Percentiles rank a stretch among this genome's conserved stretches.
Evolutionary conservation across 2,113 vertebrate genomes (phyloP).

Genomic region (Poicephalus meyeri): DNA sequence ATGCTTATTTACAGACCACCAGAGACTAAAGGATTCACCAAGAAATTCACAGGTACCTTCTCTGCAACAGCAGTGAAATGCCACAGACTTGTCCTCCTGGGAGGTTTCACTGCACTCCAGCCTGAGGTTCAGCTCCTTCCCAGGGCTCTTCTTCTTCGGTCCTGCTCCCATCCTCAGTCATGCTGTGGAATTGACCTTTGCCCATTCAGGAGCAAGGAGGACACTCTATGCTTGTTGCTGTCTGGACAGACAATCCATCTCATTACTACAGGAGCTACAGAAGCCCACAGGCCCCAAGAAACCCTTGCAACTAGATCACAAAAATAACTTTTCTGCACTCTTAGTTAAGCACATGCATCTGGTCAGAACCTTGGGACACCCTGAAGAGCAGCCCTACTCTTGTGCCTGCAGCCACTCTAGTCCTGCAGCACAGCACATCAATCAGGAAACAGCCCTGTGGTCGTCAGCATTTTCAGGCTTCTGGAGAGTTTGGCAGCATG

Average conservation of each 20-base stretch:
- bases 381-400: not conserved
- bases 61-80: not conserved
- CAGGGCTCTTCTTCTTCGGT: not conserved
- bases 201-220: not conserved
- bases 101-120: not conserved
- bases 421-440: not conserved
- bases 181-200: not conserved
- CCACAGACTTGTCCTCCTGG: not conserved
- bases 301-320: not conserved
- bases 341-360: not conserved
- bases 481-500: not conserved
- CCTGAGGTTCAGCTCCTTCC: not conserved
- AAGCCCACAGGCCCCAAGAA: not conserved
- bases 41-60: slow-evolving; percentile 59
- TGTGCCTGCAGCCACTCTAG: not conserved
- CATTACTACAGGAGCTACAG: not conserved
- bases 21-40: slow-evolving; percentile 63
- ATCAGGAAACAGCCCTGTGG: rapidly evolving
- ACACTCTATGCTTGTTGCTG: not conserved
- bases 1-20: slow-evolving; percentile 71
- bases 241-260: not conserved
- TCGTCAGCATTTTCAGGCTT: rapidly evolving
- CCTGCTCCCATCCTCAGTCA: not conserved
- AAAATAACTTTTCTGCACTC: not conserved
- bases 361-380: not conserved